Evolutionary conservation across 2,113 vertebrate genomes (phyloP).

Genomic region (Melospiza melodia): DNA sequence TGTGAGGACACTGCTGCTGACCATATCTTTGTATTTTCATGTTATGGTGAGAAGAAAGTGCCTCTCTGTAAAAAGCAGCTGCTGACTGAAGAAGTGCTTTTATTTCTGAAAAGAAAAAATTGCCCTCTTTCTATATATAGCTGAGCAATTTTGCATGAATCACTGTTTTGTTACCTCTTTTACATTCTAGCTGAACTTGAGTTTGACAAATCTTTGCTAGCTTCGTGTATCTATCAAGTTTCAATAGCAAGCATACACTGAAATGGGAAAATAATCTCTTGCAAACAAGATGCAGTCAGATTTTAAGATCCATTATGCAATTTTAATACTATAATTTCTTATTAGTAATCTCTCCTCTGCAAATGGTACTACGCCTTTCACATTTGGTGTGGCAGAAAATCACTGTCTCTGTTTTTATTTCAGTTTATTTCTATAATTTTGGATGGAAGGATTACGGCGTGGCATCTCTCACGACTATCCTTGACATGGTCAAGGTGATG

Average conservation of each 20-base stretch:
- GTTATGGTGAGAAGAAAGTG: background rate
- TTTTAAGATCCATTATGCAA: background rate
- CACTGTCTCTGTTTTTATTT: constrained; percentile 49
- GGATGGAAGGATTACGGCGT: constrained; percentile 99
- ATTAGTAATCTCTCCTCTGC: background rate
- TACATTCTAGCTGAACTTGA: constrained; percentile 22
- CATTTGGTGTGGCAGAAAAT: background rate
- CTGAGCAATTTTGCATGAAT: constrained; percentile 38
- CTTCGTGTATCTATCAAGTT: background rate
- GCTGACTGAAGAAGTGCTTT: constrained; percentile 1
- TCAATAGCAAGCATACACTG: background rate
- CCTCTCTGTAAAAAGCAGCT: background rate
- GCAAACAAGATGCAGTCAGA: background rate
- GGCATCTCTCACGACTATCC: constrained; percentile 92
- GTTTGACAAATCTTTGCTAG: background rate
- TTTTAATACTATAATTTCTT: background rate
- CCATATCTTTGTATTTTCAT: background rate
- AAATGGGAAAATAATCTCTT: background rate
- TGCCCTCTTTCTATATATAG: background rate
- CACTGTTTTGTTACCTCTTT: constrained; percentile 28
- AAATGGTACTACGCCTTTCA: background rate
- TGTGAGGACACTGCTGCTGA: background rate
- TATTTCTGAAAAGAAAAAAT: background rate
- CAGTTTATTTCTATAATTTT: constrained; percentile 99
- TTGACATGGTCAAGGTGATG: constrained; percentile 99